These are phyloP conservation scores for Stenolophus ochropezus DNA, from an alignment of 2,888 invertebrate species.

Conservation along the genomic window DNA sequence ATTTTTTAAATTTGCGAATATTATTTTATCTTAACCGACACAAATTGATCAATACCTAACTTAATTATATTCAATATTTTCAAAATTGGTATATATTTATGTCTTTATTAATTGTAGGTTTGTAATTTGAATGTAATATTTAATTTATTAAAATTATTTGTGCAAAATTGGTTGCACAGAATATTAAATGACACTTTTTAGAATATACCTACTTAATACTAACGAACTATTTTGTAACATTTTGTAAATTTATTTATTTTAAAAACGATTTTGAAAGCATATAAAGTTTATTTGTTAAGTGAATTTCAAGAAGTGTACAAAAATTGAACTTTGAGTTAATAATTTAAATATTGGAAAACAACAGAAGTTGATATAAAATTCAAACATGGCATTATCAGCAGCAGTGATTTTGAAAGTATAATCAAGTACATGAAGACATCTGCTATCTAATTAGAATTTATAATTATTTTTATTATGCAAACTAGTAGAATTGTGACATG, in stretches of 20 bases:
- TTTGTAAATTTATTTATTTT: not conserved
- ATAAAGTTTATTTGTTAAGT: not conserved
- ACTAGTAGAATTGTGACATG: constrained; percentile 51
- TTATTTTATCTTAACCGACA: too few species aligned
- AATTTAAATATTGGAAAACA: constrained; percentile 4
- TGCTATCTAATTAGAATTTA: constrained; percentile 49
- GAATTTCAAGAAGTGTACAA: not conserved
- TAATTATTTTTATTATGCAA: constrained; percentile 57
- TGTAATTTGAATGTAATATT: too few species aligned
- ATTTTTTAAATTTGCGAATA: too few species aligned
- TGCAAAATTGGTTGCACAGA: too few species aligned
- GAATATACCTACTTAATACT: too few species aligned
- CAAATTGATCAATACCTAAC: too few species aligned
- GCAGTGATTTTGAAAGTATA: constrained; percentile 42
- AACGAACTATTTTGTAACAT: too few species aligned
- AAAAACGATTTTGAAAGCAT: not conserved
- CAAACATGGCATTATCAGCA: constrained; percentile 7
- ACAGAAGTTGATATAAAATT: constrained; percentile 14
- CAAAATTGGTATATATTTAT: too few species aligned
- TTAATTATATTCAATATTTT: too few species aligned
- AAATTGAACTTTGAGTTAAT: not conserved
- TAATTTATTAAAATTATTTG: too few species aligned
- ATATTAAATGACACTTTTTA: too few species aligned
- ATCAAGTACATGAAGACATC: constrained; percentile 50
- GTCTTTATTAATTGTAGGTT: too few species aligned